Conservation (phyloP, 1,140 invertebrate genomes). For the Euwallacea fornicatus region DNA sequence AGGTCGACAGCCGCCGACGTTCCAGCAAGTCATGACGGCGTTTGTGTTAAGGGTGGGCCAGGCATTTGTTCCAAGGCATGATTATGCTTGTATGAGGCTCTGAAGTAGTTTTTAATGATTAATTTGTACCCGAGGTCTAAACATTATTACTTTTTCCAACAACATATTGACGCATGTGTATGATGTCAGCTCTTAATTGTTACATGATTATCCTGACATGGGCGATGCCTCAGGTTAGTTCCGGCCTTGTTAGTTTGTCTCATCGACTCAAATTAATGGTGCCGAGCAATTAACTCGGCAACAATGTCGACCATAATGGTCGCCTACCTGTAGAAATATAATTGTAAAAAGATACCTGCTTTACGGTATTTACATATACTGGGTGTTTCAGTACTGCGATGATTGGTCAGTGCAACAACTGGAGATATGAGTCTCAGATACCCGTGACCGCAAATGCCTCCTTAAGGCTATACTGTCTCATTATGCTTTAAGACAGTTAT, state of each 20-base stretch:
- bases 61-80: slow-evolving; percentile 1
- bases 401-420: background rate
- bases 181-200: no score
- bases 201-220: no score
- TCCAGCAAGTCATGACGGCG: slow-evolving; percentile 15
- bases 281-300: background rate
- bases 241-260: no score
- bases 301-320: no score
- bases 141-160: background rate
- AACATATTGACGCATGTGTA: no score
- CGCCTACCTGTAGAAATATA: no score
- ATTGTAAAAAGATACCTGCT: no score
- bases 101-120: slow-evolving; percentile 15
- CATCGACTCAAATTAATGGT: background rate
- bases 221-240: no score
- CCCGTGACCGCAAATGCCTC: no score
- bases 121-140: background rate
- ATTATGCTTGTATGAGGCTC: slow-evolving; percentile 8
- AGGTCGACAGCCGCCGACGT: slow-evolving; percentile 16
- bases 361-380: no score
- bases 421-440: background rate
- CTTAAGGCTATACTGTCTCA: no score
- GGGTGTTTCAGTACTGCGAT: background rate
- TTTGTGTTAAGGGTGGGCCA: slow-evolving; percentile 2
- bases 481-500: no score